These are phyloP conservation scores for Aphyosemion australe DNA, from an alignment of 2,113 vertebrate genomes.

Conservation along the genomic window DNA sequence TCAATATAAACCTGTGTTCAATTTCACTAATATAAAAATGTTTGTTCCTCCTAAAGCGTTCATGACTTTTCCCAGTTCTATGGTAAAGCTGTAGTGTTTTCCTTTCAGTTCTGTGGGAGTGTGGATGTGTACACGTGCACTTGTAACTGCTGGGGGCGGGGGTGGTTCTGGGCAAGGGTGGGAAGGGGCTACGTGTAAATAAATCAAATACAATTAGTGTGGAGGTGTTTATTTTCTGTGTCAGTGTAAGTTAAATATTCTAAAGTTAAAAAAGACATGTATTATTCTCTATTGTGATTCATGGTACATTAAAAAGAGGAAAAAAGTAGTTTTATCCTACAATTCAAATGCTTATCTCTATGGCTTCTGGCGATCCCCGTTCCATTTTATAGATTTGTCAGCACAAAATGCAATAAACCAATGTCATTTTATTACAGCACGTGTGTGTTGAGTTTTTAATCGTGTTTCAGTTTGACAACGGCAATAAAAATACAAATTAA, in stretches of 20 bases:
- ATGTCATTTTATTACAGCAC: conserved; percentile 96
- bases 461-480: conserved; percentile 34
- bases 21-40: conserved; percentile 67
- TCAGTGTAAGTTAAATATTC: conserved; percentile 84
- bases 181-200: conserved; percentile 83
- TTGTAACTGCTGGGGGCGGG: conserved; percentile 64
- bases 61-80: conserved; percentile 76
- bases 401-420: conserved; percentile 99
- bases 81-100: conserved; percentile 84
- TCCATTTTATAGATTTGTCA: conserved; percentile 98
- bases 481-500: conserved; percentile 43
- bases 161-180: conserved; percentile 48
- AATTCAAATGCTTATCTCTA: conserved; percentile 95
- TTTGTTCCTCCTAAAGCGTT: conserved; percentile 62
- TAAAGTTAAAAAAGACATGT: conserved; percentile 72
- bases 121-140: conserved; percentile 69
- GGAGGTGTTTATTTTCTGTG: conserved; percentile 91
- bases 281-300: conserved; percentile 89
- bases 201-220: conserved; percentile 87
- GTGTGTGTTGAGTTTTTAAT: conserved; percentile 70
- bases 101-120: conserved; percentile 80
- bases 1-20: conserved; percentile 62
- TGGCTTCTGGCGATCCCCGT: conserved; percentile 93
- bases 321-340: conserved; percentile 89
- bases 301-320: conserved; percentile 75